Base-by-base conservation (phyloP, 1,140 invertebrate genomes). In the Arctopsyche grandis region DNA sequence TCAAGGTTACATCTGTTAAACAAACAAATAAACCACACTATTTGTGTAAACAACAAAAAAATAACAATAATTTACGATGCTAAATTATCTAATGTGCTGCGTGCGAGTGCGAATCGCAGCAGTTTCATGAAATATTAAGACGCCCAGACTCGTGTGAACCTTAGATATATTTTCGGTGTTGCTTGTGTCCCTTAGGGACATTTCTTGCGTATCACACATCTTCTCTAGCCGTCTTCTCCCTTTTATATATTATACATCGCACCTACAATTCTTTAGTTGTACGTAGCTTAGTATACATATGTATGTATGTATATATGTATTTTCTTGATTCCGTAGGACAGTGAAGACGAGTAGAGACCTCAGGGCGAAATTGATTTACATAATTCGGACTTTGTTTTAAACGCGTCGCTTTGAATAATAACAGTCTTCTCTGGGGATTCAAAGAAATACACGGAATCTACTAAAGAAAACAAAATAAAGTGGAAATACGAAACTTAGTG, bases 361-460 rank as follows among this genome's bases (percentile, higher is more conserved):
- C 16, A 10, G 14, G 26, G 38, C 56, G 29, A 76, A 76, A 76
- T 76, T 76, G 74, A 76, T 76, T 76, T 63, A 76, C 74, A 76
- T 76, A 76, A 76, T 76, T 76, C 74, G 56, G 56, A 76, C 74
- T 76, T 76, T 76, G 74, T 76, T 76, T 76, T 44, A 52, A 76
- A 63, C 74, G 74, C 38, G 74, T 26, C 21, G 74, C 44, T 48
- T 76, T 76, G 46, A 76, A 76, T 76, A 76, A 76, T 76, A 76
- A 76, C 74, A 3, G 48, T 58, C 22, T 22, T 7, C 29, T 38
- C 29, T 38, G 29, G 29, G 7, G 29, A 38, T 38, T 12, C 63
- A n/a, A n/a, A 4, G 9, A 66, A 66, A 66, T 66, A 29, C 22
- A 66, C 14, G 0, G 19, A 14, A 7, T 0, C 5, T 4, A 24